Conservation (phyloP, 2,888 invertebrate species). For the Catotricha subobsoleta region DNA sequence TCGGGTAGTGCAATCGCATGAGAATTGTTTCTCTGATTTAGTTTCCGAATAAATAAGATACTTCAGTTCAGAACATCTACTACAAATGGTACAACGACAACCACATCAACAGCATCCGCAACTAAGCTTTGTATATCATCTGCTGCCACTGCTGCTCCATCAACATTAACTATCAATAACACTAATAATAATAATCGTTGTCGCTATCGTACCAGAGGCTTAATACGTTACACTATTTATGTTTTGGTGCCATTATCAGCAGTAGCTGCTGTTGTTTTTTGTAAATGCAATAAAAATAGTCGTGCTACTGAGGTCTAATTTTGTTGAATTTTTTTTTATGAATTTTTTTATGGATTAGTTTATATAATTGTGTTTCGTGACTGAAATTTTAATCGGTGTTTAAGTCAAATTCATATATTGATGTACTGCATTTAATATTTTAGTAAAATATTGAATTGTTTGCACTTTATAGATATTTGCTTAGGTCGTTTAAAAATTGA, state of each 20-base stretch:
- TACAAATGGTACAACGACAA: not conserved
- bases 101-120: slow-evolving; percentile 6
- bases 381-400: too few species aligned
- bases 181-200: slow-evolving; percentile 7
- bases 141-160: slow-evolving; percentile 4
- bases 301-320: not conserved
- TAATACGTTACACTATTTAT: slow-evolving; percentile 1
- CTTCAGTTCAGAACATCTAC: slow-evolving; percentile 1
- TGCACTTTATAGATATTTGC: too few species aligned
- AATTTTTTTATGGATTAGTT: too few species aligned
- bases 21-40: slow-evolving; percentile 34
- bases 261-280: slow-evolving; percentile 2
- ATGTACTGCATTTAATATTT: too few species aligned
- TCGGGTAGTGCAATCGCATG: slow-evolving; percentile 33
- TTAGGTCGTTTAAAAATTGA: too few species aligned
- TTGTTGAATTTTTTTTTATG: not conserved
- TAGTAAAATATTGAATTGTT: too few species aligned
- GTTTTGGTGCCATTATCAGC: slow-evolving; percentile 6
- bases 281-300: slow-evolving; percentile 4
- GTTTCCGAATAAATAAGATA: slow-evolving; percentile 18
- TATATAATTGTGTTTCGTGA: too few species aligned
- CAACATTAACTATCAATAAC: slow-evolving; percentile 5
- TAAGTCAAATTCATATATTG: too few species aligned
- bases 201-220: slow-evolving; percentile 1
- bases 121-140: slow-evolving; percentile 8